A percentile compares a stretch with the other conserved stretches of the same genome.
phyloP scores from a whole-genome alignment of 2,113 vertebrate species.

The Oxygymnocypris stewartii region DNA sequence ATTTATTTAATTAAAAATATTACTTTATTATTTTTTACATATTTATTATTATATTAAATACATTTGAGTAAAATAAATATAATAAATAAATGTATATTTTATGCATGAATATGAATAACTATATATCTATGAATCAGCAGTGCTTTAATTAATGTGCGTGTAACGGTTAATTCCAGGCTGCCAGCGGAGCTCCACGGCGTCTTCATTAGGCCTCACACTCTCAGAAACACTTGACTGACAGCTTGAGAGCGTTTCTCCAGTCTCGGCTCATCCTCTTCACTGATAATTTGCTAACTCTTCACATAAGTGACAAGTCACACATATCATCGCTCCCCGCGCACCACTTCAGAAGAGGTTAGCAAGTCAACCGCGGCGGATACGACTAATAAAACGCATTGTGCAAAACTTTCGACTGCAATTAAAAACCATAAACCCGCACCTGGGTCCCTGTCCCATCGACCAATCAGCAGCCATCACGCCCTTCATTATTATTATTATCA shows the following conservation, averaged over 20 bases:
- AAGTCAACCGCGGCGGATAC: constrained; percentile 71
- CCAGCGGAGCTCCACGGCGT: not conserved
- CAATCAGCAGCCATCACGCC: constrained; percentile 40
- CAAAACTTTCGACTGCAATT: constrained; percentile 76
- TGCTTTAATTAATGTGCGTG: constrained; percentile 2
- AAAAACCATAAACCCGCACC: constrained; percentile 66
- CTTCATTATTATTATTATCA: constrained; percentile 49
- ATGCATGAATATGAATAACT: too few relatives aligned
- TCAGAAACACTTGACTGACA: constrained; percentile 21
- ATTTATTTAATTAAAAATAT: too few relatives aligned
- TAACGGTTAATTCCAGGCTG: constrained; percentile 17
- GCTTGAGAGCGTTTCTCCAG: constrained; percentile 13
- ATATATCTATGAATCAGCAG: not conserved
- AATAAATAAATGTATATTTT: too few relatives aligned
- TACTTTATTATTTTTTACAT: too few relatives aligned
- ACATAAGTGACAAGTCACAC: constrained; percentile 38
- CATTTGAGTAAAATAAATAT: too few relatives aligned
- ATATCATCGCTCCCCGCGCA: not conserved
- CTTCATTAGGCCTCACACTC: constrained; percentile 25
- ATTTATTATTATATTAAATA: too few relatives aligned
- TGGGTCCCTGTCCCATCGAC: constrained; percentile 52
- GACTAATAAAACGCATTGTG: constrained; percentile 72
- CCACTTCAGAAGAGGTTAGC: constrained; percentile 36
- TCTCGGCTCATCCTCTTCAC: constrained; percentile 21
- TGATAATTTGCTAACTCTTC: constrained; percentile 45